Conservation (phyloP, 2,797 vertebrate genomes). For the Enteromius argenteus region DNA sequence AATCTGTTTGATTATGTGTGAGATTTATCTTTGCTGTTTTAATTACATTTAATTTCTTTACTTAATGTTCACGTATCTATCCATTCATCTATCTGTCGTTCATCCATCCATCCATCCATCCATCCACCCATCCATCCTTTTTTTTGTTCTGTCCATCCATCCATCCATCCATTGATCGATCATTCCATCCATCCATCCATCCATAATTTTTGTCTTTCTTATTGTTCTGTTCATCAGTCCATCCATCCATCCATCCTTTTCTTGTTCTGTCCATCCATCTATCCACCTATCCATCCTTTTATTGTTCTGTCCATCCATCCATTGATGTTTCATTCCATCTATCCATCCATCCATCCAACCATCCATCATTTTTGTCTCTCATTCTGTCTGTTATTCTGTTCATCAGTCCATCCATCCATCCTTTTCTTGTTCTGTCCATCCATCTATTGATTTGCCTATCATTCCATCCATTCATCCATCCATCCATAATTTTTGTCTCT, state of each 20-base stretch:
- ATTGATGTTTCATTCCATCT: neutral
- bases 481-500: neutral
- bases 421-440: neutral
- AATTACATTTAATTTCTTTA: no score
- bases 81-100: no score
- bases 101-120: neutral
- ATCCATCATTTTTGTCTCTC: no score
- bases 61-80: no score
- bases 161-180: neutral
- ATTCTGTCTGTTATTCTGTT: neutral
- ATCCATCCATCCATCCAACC: neutral
- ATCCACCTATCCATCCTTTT: neutral
- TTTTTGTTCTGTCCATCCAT: neutral
- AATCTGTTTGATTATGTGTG: neutral
- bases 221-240: neutral
- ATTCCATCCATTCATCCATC: neutral
- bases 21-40: neutral
- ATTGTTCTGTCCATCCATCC: neutral
- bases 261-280: neutral
- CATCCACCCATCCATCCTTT: neutral
- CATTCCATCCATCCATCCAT: neutral
- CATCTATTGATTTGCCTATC: neutral
- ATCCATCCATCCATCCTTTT: neutral
- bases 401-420: neutral
- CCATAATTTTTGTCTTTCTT: neutral